Evolutionary conservation across 2,113 vertebrate genomes (phyloP).

Genomic region (Paraplagusia blochii): DNA sequence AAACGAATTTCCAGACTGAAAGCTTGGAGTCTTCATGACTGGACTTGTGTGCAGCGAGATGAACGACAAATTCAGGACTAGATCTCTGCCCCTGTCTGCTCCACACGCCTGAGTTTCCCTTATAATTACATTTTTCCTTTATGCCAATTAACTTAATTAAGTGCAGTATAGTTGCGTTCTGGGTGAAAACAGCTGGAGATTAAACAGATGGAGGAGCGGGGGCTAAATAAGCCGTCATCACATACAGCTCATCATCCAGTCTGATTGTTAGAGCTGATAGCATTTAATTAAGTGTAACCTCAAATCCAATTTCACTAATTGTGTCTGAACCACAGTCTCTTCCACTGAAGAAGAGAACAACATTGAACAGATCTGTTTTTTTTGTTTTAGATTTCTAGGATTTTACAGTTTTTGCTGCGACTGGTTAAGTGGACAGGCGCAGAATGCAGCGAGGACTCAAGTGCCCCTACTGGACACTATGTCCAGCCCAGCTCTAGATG

Average conservation of each 20-base stretch:
- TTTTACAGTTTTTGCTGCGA: too few relatives aligned
- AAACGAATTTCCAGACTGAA: neutral
- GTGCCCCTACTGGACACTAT: too few relatives aligned
- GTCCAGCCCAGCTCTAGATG: too few relatives aligned
- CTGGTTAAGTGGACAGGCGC: too few relatives aligned
- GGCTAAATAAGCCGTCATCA: slow-evolving; percentile 5
- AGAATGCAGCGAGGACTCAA: too few relatives aligned
- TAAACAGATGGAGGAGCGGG: neutral
- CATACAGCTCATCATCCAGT: neutral
- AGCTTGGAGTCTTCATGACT: neutral
- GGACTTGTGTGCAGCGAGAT: too few relatives aligned
- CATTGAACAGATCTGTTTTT: slow-evolving; percentile 46
- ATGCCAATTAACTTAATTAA: neutral
- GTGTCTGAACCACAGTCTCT: slow-evolving; percentile 43
- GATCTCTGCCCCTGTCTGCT: too few relatives aligned
- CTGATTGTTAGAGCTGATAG: slow-evolving; percentile 22
- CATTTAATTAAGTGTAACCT: slow-evolving; percentile 54
- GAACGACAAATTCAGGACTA: too few relatives aligned
- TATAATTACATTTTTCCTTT: neutral
- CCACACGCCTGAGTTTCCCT: too few relatives aligned
- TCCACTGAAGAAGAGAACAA: slow-evolving; percentile 35
- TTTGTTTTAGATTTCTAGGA: too few relatives aligned
- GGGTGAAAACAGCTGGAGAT: neutral
- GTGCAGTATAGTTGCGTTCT: neutral
- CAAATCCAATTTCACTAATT: slow-evolving; percentile 10